Evolutionary conservation across 2,888 invertebrate species (phyloP), one percentile per base, ranked within the genome.

Genomic region (Tyria jacobaeae): DNA sequence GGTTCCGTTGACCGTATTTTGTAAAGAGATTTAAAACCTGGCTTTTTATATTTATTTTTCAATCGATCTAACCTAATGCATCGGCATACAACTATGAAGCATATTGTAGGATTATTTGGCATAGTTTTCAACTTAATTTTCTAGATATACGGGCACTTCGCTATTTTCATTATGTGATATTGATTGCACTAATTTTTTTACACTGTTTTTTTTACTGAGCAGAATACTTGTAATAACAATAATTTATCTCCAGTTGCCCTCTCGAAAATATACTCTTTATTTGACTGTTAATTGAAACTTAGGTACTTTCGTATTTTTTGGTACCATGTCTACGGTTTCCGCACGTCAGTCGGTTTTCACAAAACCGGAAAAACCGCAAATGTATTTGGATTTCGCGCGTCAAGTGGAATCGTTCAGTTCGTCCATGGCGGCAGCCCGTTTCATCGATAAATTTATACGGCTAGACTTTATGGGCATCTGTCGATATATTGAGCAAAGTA

Each of bases 401-500:
- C 52, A 58, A 64, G 47, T 49, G 31, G 12, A 41, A 48, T 21
- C n/a, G 53, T 62, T 58, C 37, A 14, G 9, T 51, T 63, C 68
- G 57, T 66, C 58, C 53, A 59, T 61, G 39, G 63, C 62, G 39
- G 63, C 34, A 59, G 55, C 60, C 61, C 52, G 59, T 68, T 75
- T 73, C 64, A 67, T 67, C 56, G 55, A 53, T 70, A 68, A 62
- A 74, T 84, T 82, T 78, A 74, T 83, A 70, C 72, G 64, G 62
- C 61, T 58, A 62, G 62, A 66, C 59, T 76, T 67, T 65, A 62
- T 64, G 41, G 44, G 60, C 47, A 57, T 61, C 70, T 71, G 66
- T 74, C 64, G 49, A 56, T 51, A 50, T 37, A 56, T 50, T 14
- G 53, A 24, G 64, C 62, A 15, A 55, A 65, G 47, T 73, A 64